These are phyloP conservation scores for Neolamprologus brichardi DNA, from an alignment of 2,113 vertebrate species.

Conservation along the genomic window DNA sequence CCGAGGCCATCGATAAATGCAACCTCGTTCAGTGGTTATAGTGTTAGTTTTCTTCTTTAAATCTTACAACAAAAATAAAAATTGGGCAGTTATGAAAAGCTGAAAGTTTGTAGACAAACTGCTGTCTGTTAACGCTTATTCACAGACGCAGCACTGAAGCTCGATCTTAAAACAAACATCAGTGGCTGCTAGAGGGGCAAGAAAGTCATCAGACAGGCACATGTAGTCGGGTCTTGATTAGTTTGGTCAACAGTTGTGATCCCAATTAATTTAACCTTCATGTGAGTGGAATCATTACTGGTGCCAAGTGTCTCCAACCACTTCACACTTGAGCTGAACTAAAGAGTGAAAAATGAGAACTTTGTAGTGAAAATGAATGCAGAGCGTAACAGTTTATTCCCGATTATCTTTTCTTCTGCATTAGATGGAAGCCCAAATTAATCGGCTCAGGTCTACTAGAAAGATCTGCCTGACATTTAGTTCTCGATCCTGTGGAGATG, in stretches of 20 bases:
- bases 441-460: background rate
- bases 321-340: background rate
- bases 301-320: background rate
- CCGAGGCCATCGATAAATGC: background rate
- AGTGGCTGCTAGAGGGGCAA: background rate
- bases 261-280: background rate
- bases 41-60: background rate
- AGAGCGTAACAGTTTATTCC: background rate
- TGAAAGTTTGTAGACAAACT: background rate
- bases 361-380: background rate
- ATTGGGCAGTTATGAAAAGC: background rate
- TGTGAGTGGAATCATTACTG: background rate
- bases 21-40: background rate
- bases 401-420: background rate
- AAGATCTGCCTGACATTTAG: background rate
- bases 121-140: background rate
- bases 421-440: background rate
- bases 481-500: background rate
- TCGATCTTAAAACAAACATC: background rate
- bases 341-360: background rate
- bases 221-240: background rate
- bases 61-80: background rate
- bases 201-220: background rate
- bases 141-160: background rate
- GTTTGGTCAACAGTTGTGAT: background rate